These are phyloP conservation scores for Pantherophis alleghaniensis DNA, from an alignment of 2,797 vertebrate species.

Conservation along the genomic window DNA sequence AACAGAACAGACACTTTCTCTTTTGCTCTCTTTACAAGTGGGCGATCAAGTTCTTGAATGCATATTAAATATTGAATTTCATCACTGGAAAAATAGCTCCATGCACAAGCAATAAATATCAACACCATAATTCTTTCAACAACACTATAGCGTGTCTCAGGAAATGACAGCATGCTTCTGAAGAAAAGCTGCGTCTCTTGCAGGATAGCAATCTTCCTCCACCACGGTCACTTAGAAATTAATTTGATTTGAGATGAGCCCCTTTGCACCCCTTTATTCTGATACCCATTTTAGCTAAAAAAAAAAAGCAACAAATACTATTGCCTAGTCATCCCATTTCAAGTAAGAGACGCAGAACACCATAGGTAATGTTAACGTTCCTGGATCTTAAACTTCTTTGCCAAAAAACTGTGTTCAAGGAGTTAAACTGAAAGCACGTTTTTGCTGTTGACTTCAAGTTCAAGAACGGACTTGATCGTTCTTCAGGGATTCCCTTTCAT, in stretches of 20 bases:
- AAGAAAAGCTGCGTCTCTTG: slow-evolving; percentile 16
- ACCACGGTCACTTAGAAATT: rapidly evolving
- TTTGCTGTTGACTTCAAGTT: slow-evolving; percentile 40
- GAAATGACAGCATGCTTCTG: slow-evolving; percentile 1
- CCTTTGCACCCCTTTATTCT: not conserved
- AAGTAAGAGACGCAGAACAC: rapidly evolving
- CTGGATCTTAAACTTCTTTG: not conserved
- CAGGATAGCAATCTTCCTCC: not conserved
- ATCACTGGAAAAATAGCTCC: slow-evolving; percentile 17
- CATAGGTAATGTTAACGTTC: not conserved
- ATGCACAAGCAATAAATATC: slow-evolving; percentile 26
- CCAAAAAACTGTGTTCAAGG: slow-evolving; percentile 38
- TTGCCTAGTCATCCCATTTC: not conserved
- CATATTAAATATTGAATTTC: slow-evolving; percentile 17
- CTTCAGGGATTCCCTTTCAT: slow-evolving; percentile 83
- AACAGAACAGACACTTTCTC: slow-evolving; percentile 2
- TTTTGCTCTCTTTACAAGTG: not conserved
- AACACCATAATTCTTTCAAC: not conserved
- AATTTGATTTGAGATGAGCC: not conserved
- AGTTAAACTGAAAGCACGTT: slow-evolving; percentile 58
- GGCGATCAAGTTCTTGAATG: not conserved
- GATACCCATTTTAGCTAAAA: not conserved
- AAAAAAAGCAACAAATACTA: not conserved
- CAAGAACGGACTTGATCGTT: slow-evolving; percentile 71
- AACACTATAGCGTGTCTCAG: not conserved